phyloP scores from a whole-genome alignment of 2,113 vertebrate genomes.

The Ammodytes marinus region DNA sequence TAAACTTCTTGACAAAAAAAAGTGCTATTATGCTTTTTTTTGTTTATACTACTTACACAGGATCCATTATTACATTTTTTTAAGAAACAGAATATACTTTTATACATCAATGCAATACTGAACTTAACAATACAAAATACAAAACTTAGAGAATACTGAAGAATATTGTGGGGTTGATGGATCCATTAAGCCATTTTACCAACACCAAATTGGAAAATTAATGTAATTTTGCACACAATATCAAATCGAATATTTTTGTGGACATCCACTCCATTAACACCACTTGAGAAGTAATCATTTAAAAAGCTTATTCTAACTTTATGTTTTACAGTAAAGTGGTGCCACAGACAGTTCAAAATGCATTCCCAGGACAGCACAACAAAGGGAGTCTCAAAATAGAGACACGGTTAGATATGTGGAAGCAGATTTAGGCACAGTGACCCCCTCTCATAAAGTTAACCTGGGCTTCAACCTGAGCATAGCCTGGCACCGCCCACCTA shows the following conservation, averaged over 20 bases:
- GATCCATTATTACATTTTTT: not conserved
- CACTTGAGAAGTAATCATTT: not conserved
- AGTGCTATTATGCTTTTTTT: not conserved
- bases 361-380: not conserved
- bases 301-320: not conserved
- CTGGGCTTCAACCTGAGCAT: no score
- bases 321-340: not conserved
- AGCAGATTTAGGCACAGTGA: not conserved
- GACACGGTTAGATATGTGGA: not conserved
- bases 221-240: not conserved
- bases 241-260: not conserved
- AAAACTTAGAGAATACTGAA: not conserved
- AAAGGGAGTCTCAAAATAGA: not conserved
- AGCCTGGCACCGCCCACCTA: no score
- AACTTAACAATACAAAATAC: not conserved
- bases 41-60: not conserved
- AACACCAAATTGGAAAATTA: not conserved
- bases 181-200: constrained; percentile 3
- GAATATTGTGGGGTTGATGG: not conserved
- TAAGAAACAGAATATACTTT: not conserved
- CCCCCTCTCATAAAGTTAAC: no score
- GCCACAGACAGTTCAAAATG: not conserved
- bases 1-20: not conserved
- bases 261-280: not conserved
- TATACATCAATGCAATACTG: not conserved